Evolutionary conservation across 2,888 invertebrate genomes (phyloP).

Genomic region (Euphydryas editha): DNA sequence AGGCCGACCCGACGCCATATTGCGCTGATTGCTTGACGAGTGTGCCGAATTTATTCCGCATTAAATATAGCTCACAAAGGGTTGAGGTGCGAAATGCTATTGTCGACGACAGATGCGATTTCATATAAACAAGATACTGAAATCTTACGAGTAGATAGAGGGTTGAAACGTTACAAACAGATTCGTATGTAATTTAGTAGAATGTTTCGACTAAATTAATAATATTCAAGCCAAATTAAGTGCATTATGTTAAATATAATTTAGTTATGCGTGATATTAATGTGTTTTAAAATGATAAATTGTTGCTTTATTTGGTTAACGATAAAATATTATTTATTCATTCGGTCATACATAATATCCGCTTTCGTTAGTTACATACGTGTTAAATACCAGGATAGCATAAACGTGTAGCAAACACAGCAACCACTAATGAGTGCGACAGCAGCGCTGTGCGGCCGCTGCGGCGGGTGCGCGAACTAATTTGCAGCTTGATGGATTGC

Average conservation of each 20-base stretch:
- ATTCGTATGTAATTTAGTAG: not conserved
- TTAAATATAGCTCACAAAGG: constrained; percentile 66
- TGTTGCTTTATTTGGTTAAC: not conserved
- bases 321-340: not conserved
- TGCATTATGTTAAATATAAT: not conserved
- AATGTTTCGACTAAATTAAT: constrained; percentile 15
- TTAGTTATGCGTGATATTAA: not conserved
- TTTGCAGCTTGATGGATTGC: constrained; percentile 76
- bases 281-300: not conserved
- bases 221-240: not conserved
- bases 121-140: constrained; percentile 39
- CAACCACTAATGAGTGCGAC: constrained; percentile 79
- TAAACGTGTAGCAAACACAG: constrained; percentile 50
- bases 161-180: constrained; percentile 19
- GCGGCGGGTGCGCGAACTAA: constrained; percentile 75
- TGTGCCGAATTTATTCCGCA: constrained; percentile 74
- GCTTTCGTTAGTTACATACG: constrained; percentile 23
- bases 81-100: constrained; percentile 73
- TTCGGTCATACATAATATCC: constrained; percentile 12
- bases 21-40: constrained; percentile 77
- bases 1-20: constrained; percentile 76
- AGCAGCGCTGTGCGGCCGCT: constrained; percentile 69
- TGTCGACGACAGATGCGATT: constrained; percentile 62
- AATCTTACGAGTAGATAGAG: constrained; percentile 27
- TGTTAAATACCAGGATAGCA: constrained; percentile 59